Base-by-base conservation (phyloP, 2,113 vertebrate species). In the Cichladusa arquata region DNA sequence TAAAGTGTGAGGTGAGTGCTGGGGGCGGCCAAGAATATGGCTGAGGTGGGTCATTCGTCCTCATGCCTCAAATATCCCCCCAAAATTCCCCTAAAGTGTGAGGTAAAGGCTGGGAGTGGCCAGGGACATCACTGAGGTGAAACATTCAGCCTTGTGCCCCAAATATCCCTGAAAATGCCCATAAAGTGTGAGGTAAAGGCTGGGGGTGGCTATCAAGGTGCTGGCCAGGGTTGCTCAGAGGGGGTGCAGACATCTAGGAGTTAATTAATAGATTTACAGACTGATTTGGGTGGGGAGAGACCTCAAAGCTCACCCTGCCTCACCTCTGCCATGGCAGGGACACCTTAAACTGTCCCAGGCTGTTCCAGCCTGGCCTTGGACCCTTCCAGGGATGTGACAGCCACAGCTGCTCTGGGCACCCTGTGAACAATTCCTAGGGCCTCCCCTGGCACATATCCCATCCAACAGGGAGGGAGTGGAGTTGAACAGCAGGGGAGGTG, bases 121-220 rank as follows among this genome's bases (percentile, higher is more conserved):
- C 28, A 98, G 97, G 95, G 48, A 15, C 14, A 25, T 50, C 70
- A 98, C 98, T 38, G 98, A 99, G 98, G 99, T 80, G 82, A 19
- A 25, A 15, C 47, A 50, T 14, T 25, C 22, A 6, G 12, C 47
- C 22, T 48, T 8, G 12, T 16, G 5, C 26, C 50, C 25, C 48
- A 26, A 26, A 50, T 50, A 50, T 26, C 48, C 47, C 25, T 14
- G 26, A 51, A 51, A 51, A 28, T 50, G 5, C 8, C 26, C 6
- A 28, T 28, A 51, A 28, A 28, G 50, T 28, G 50, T 19, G 1
- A 51, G 67, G 25, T 2, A 28, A 31, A 28, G 9, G 45, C 15
- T 17, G 65, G 26, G n/a, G 24, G 47, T 9, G 4, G 60, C 7
- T 3, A 0, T 31, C 2, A 11, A 3, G 51, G 2, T 16, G 24